phyloP scores from a whole-genome alignment of 2,113 vertebrate genomes.

The Leptobrachium ailaonicum region DNA sequence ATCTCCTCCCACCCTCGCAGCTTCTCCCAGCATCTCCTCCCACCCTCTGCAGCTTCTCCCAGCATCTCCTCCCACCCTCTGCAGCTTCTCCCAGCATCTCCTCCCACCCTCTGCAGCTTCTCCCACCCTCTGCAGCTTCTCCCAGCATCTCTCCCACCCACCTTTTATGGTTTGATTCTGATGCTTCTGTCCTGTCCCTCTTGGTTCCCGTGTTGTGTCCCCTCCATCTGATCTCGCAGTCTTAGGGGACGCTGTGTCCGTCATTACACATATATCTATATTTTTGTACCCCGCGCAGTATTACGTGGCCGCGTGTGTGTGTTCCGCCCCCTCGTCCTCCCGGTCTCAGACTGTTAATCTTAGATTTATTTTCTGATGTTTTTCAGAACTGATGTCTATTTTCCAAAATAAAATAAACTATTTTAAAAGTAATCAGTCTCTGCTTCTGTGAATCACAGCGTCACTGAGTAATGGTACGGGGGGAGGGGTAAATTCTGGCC shows the following conservation, averaged over 20 bases:
- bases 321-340: slow-evolving; percentile 48
- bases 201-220: not conserved
- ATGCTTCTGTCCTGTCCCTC: too few relatives aligned
- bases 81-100: not conserved
- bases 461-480: too few relatives aligned
- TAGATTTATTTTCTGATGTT: slow-evolving; percentile 85
- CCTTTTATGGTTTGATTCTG: too few relatives aligned
- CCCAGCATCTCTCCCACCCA: not conserved
- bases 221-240: not conserved
- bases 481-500: too few relatives aligned
- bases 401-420: slow-evolving; percentile 95
- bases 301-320: not conserved
- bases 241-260: not conserved
- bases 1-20: slow-evolving; percentile 34
- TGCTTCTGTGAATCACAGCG: too few relatives aligned
- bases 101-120: slow-evolving; percentile 2
- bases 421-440: slow-evolving; percentile 78
- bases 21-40: slow-evolving; percentile 29
- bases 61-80: not conserved
- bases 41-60: not conserved
- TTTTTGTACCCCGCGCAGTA: slow-evolving; percentile 34
- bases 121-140: slow-evolving; percentile 49
- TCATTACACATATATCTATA: slow-evolving; percentile 26
- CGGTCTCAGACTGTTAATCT: slow-evolving; percentile 84
- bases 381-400: slow-evolving; percentile 91